Conservation (phyloP, 2,113 vertebrate species). For the Apeltes quadracus region DNA sequence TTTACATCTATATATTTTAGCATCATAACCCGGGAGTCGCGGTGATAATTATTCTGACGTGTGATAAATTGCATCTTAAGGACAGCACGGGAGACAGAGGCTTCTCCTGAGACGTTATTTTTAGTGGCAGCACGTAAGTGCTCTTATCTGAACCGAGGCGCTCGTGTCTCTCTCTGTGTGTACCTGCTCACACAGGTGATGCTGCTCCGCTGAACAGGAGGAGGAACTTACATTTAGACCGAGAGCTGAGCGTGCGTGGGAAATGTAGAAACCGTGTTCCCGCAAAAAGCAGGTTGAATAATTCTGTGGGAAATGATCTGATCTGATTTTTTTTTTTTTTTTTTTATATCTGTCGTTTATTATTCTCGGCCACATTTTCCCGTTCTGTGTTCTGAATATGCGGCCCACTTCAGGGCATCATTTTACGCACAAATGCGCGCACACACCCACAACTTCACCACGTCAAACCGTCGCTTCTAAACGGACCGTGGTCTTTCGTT, state of each 20-base stretch:
- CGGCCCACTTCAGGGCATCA: neutral
- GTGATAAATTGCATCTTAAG: slow-evolving; percentile 56
- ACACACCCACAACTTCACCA: slow-evolving; percentile 8
- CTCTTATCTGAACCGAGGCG: slow-evolving; percentile 46
- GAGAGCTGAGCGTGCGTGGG: neutral
- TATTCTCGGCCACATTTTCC: neutral
- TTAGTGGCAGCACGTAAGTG: slow-evolving; percentile 66
- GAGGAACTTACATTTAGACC: slow-evolving; percentile 19
- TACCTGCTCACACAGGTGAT: slow-evolving; percentile 21
- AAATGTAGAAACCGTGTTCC: slow-evolving; percentile 44
- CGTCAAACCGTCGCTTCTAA: neutral
- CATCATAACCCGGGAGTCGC: neutral
- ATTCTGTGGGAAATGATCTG: slow-evolving; percentile 27
- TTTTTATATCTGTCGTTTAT: too few relatives aligned
- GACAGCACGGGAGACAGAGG: slow-evolving; percentile 47
- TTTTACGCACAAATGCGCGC: neutral
- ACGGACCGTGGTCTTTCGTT: slow-evolving; percentile 20
- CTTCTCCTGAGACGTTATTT: slow-evolving; percentile 67
- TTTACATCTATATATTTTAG: too few relatives aligned
- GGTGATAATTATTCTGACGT: neutral
- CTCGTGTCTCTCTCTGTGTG: neutral
- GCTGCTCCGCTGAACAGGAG: slow-evolving; percentile 6
- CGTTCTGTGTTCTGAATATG: neutral
- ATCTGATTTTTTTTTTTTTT: slow-evolving; percentile 11
- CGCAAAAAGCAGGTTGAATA: slow-evolving; percentile 45